Evolutionary conservation across 2,113 vertebrate genomes (phyloP).

Genomic region (Gymnorhina tibicen): DNA sequence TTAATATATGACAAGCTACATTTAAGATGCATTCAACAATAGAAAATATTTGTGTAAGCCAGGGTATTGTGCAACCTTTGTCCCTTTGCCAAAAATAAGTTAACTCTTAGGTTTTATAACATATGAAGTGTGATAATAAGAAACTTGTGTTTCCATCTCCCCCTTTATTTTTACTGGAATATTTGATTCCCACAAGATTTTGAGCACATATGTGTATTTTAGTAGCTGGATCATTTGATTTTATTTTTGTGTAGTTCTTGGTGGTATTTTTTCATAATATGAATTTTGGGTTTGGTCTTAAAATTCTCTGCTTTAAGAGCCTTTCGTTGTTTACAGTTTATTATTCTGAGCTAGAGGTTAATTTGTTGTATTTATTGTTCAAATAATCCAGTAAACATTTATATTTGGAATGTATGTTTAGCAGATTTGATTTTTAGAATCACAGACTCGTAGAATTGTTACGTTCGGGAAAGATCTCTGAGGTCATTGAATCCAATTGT

Average conservation of each 20-base stretch:
- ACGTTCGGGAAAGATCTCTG: neutral
- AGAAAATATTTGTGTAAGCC: slow-evolving; percentile 73
- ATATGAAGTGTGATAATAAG: slow-evolving; percentile 88
- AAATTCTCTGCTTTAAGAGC: slow-evolving; percentile 40
- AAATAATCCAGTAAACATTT: neutral
- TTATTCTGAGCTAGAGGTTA: slow-evolving; percentile 23
- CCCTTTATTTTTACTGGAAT: slow-evolving; percentile 80
- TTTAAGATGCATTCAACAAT: slow-evolving; percentile 76
- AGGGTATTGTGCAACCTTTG: slow-evolving; percentile 73
- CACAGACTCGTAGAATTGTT: neutral
- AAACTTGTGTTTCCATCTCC: slow-evolving; percentile 82
- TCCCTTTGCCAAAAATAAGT: slow-evolving; percentile 81
- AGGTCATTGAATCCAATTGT: neutral
- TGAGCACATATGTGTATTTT: slow-evolving; percentile 72
- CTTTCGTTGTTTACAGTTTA: slow-evolving; percentile 23
- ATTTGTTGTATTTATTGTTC: slow-evolving; percentile 14
- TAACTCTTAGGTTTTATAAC: slow-evolving; percentile 80
- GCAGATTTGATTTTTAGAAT: neutral
- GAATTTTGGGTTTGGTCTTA: slow-evolving; percentile 44
- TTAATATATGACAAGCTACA: slow-evolving; percentile 60
- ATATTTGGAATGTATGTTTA: neutral
- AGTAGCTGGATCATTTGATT: slow-evolving; percentile 71
- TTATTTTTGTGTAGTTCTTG: slow-evolving; percentile 65
- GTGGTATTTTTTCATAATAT: slow-evolving; percentile 57
- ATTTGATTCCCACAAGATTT: slow-evolving; percentile 70